Conservation (phyloP, 2,888 invertebrate genomes). For the Parascotia fuliginaria region DNA sequence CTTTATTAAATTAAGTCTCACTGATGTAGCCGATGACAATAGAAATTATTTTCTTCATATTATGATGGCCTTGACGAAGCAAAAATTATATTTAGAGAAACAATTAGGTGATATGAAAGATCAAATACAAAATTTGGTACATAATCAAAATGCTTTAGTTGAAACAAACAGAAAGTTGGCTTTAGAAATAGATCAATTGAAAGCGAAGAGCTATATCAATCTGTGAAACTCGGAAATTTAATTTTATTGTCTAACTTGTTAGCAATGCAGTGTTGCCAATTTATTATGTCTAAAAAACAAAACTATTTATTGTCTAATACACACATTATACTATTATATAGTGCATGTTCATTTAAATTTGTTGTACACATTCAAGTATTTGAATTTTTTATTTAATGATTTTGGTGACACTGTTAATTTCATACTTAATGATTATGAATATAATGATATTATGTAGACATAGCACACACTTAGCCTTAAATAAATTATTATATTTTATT, state of each 20-base stretch:
- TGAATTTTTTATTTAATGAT: background rate
- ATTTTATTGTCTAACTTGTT: no score
- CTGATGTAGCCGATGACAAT: constrained; percentile 75
- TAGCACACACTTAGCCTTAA: background rate
- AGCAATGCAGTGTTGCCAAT: constrained; percentile 10
- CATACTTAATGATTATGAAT: background rate
- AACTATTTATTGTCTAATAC: background rate
- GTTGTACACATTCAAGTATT: background rate
- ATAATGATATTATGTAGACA: constrained; percentile 6
- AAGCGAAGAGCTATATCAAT: constrained; percentile 52
- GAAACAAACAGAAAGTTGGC: constrained; percentile 81
- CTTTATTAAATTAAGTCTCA: constrained; percentile 67
- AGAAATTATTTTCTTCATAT: constrained; percentile 76
- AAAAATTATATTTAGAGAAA: constrained; percentile 77
- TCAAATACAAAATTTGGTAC: constrained; percentile 65
- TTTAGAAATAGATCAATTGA: constrained; percentile 78
- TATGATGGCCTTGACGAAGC: constrained; percentile 82
- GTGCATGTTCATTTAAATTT: no score
- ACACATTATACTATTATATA: no score
- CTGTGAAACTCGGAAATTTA: constrained; percentile 8
- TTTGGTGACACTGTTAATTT: constrained; percentile 10
- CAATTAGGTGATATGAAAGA: constrained; percentile 65
- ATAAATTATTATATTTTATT: background rate
- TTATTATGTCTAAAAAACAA: background rate
- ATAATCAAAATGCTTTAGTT: constrained; percentile 72